Conservation (phyloP, 2,888 invertebrate species). For the Pardosa pseudoannulata region DNA sequence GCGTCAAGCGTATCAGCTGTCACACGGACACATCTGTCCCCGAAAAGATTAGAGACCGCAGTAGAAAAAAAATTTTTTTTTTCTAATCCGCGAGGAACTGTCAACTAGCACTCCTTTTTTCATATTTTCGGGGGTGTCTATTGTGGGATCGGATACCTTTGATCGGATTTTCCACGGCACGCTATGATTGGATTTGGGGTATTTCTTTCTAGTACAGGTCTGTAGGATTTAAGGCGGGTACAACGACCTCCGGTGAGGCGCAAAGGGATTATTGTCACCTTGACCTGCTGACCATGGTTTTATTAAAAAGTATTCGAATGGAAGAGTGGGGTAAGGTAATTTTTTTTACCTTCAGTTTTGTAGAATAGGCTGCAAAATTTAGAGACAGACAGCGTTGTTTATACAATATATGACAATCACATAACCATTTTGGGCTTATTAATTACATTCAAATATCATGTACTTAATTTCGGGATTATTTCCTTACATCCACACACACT, state of each 20-base stretch:
- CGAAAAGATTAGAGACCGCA: not conserved
- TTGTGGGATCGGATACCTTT: too few species aligned
- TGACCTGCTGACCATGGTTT: not conserved
- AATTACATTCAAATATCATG: too few species aligned
- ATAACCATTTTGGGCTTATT: too few species aligned
- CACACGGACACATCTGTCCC: not conserved
- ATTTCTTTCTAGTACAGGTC: not conserved
- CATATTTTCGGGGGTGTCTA: not conserved
- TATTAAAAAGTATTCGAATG: not conserved
- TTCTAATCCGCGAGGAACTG: not conserved
- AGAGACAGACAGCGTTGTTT: too few species aligned
- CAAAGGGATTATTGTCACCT: not conserved
- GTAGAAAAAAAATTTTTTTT: not conserved
- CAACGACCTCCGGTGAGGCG: not conserved
- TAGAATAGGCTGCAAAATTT: too few species aligned
- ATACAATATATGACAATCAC: too few species aligned
- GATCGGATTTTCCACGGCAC: not conserved
- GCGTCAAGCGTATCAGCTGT: not conserved
- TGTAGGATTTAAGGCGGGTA: not conserved
- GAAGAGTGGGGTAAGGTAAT: too few species aligned
- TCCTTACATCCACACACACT: too few species aligned
- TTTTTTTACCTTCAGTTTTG: too few species aligned
- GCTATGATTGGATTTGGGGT: constrained; percentile 11
- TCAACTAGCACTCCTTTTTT: not conserved
- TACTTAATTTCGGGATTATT: too few species aligned